A percentile compares a stretch with the other conserved stretches of the same genome.
phyloP scores from a whole-genome alignment of 2,113 vertebrate genomes.

The Cariama cristata region DNA sequence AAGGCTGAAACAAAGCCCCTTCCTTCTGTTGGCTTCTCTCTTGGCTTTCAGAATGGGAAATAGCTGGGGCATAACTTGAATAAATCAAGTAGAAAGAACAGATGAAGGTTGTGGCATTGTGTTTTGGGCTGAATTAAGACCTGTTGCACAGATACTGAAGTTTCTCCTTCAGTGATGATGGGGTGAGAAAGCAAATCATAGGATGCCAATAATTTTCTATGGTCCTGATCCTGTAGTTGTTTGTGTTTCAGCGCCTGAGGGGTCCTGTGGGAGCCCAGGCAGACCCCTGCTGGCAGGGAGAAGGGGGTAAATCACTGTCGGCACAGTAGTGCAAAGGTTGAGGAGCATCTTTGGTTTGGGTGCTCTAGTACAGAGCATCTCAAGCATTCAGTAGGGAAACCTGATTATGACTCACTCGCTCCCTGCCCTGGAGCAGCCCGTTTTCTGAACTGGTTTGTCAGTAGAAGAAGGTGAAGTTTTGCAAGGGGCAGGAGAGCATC shows the following conservation, averaged over 20 bases:
- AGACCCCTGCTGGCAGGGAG: not conserved
- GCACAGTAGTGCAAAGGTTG: not conserved
- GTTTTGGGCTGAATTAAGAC: not conserved
- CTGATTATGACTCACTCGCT: not conserved
- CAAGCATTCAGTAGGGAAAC: not conserved
- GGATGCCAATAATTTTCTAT: not conserved
- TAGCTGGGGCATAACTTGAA: not conserved
- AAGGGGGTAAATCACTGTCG: not conserved
- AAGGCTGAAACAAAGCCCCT: not conserved
- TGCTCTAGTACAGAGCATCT: not conserved
- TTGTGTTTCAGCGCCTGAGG: not conserved
- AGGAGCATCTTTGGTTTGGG: not conserved
- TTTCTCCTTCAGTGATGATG: not conserved
- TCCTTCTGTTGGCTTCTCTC: not conserved
- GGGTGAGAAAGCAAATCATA: not conserved
- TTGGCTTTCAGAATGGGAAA: conserved; percentile 5
- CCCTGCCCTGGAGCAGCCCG: not conserved
- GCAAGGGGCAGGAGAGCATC: not conserved
- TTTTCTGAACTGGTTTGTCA: not conserved
- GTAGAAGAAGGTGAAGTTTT: not conserved
- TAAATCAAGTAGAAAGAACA: not conserved
- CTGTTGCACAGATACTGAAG: not conserved
- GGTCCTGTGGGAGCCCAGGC: not conserved
- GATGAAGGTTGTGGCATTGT: not conserved
- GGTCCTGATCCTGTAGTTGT: not conserved